Base-by-base conservation (phyloP, 37 sponge, comb jelly and placozoan species). In the Beroe forskalii region DNA sequence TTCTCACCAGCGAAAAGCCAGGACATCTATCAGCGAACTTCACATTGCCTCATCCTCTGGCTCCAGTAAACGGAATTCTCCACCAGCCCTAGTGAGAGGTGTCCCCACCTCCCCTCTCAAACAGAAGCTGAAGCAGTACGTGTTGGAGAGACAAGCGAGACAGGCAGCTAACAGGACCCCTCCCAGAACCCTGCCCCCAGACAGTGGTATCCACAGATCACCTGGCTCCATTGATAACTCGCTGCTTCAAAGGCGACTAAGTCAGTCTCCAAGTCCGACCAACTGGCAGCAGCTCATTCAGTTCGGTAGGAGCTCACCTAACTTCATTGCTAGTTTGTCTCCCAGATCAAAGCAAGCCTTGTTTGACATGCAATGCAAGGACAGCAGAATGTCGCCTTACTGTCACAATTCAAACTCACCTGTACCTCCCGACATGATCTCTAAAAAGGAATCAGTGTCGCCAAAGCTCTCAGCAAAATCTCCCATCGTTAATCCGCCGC, bases 51-150 rank as follows among this genome's bases (percentile, higher is more conserved):
- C 41, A 38, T 33, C 72, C 12, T 32, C 35, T 3, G 39, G 39
- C 9, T 33, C 38, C 27, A 43, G 35, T 48, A 35, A 37, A n/a
- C 44, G 86, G 20, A 25, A 1, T 41, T 80, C 86, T 23, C 86
- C 86, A 4, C 86, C 86, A n/a, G 86, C 86, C 44, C 55, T 44
- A 1, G 23, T 38, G 12, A 80, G 23, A 25, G 55, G 22, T 12
- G 86, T 44, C 4, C 86, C 86, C 1, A 80, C 86, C 1, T 80
- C 86, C 3, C 86, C 86, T 25, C 40, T 80, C n/a, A 80, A 80
- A 42, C 86, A 80, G 86, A 80, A 80, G 31, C 40, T 80, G 55
- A 80, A 80, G 55, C 86, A 80, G 86, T 80, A 80, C 22, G 86
- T 80, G 8, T n/a, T 80, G 30, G 55, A 80, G 55, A 80, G 86